Evolutionary conservation across 1,140 invertebrate species (phyloP), one percentile per base, ranked within the genome.

Genomic region (Saccostrea glomerata): DNA sequence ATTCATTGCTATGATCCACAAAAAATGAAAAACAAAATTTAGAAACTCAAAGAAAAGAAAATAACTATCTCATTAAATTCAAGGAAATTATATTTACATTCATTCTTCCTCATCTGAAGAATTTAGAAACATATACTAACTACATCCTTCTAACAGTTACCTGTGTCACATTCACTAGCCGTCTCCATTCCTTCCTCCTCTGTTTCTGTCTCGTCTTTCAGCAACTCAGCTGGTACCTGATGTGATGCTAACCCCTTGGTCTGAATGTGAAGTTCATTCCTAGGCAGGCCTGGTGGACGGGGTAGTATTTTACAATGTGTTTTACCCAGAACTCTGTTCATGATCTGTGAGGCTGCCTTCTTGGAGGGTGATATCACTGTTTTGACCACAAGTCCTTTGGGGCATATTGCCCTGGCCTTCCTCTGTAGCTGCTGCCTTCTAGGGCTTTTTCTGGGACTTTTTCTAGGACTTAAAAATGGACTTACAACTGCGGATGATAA

Each of bases 331-430:
- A 89, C 91, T 89, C 84, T 92, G 84, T 92, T 91, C 2, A 92
- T 89, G 13, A 92, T 87, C 30, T 86, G 89, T 1, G 90, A 90
- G 23, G 93, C 93, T 60, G 92, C 91, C 84, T 91, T 92, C 56
- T 94, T 94, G 13, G 92, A 90, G 30, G 93, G 94, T 6, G 94
- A 94, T 15, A 92, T 86, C 17, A 92, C 90, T n/a, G 88, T 86
- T 40, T 92, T 92, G 20, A 92, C 89, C 2, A 92, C 87, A 87
- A 93, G 92, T 30, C 92, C 92, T 88, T 93, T 94, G 9, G 93
- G 93, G 17, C 92, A 87, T 70, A 94, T 94, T 20, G 91, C 90
- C 17, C 89, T 86, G 20, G 92, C 93, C 87, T 93, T 88, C 60
- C 89, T 89, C 25, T 93, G 91, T n/a, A 93, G 70, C 40, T 91